Conservation (phyloP, 2,113 vertebrate species). For the Oreochromis niloticus region DNA sequence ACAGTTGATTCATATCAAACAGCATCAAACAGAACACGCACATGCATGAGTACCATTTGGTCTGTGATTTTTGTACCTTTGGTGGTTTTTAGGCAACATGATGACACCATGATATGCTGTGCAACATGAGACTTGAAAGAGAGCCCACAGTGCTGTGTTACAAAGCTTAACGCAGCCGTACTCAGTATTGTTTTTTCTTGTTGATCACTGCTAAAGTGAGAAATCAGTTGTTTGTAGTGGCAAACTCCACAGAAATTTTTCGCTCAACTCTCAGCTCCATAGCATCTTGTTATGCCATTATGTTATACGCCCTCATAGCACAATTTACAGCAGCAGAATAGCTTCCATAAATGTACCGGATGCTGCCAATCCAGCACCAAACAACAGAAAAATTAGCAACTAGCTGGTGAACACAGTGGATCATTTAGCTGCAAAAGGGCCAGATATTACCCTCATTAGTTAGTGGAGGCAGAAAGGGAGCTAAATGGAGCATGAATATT, state of each 20-base stretch:
- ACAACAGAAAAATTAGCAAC: neutral
- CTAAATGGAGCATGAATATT: neutral
- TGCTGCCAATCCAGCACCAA: neutral
- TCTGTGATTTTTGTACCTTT: neutral
- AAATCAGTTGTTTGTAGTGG: neutral
- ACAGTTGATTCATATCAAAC: neutral
- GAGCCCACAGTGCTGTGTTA: neutral
- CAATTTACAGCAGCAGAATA: neutral
- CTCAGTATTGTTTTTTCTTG: neutral
- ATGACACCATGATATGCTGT: neutral
- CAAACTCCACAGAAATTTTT: neutral
- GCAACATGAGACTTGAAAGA: neutral
- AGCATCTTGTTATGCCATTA: neutral
- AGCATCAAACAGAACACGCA: neutral
- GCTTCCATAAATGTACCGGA: neutral
- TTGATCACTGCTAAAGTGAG: neutral
- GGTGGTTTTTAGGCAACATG: neutral
- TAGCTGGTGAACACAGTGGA: neutral
- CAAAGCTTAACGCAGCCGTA: neutral
- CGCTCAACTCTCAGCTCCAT: neutral
- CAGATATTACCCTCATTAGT: neutral
- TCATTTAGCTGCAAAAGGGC: neutral
- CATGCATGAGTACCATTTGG: accelerated
- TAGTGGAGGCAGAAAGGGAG: neutral
- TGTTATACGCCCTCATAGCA: neutral